Base-by-base conservation (phyloP, 2,888 invertebrate species). In the Clivina fossor region DNA sequence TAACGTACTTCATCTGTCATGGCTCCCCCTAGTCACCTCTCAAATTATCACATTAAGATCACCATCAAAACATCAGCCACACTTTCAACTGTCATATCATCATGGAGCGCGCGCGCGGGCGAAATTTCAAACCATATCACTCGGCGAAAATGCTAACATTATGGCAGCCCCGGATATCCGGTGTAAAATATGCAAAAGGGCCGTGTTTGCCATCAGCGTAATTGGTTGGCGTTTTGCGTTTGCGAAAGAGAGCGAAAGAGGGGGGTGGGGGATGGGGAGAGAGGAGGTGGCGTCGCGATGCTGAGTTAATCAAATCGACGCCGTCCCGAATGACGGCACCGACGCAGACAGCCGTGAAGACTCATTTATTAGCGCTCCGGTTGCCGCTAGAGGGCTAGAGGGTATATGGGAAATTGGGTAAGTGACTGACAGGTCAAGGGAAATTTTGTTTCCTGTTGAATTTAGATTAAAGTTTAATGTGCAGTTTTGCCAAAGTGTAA, bases 271-370 rank as follows among this genome's bases (percentile, higher is more conserved):
- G 13, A 38, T n/a, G 16, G 18, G 8, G 9, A n/a, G n/a, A n/a
- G 26, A 24, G 4, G 26, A 9, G 33, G n/a, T 20, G 32, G 44
- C 32, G 18, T 18, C 32, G 47, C 47, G 32, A 24, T 44, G 53
- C 30, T 44, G 46, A 50, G 9, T 54, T 49, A 46, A 58, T 46
- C 58, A 49, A 48, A 49, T 56, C 56, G 49, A 50, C 38, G 40
- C 43, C 41, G 62, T 64, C 65, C 62, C 66, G 60, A 61, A 59
- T 41, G 22, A 41, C 22, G 26, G 9, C 22, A 32, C 35, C 20
- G 37, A 50, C 32, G 50, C 50, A 50, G 50, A 50, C 50, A 50
- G 50, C 51, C 51, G 24, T 51, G 51, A 51, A 51, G 43, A 15
- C 33, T 51, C 51, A 51, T 51, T 51, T 51, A 51, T 51, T 51